phyloP scores from a whole-genome alignment of 2,888 invertebrate genomes.

The Sinelater perroti region DNA sequence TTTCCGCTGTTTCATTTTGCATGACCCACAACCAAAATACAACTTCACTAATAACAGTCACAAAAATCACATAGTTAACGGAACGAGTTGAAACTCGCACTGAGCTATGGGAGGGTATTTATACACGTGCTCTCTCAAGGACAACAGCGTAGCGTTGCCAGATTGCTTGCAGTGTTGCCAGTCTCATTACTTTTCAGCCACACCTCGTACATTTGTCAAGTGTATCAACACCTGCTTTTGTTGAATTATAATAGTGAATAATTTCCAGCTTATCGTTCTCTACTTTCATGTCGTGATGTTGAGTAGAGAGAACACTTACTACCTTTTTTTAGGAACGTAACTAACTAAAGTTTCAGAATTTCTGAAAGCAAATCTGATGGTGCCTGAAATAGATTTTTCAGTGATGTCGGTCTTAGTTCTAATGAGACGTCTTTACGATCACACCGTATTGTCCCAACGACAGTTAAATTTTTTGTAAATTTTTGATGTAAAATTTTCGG shows the following conservation, averaged over 20 bases:
- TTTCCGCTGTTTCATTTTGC: too few species aligned
- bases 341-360: slow-evolving; percentile 7
- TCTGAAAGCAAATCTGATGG: slow-evolving; percentile 11
- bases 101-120: too few species aligned
- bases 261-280: slow-evolving; percentile 11
- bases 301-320: slow-evolving; percentile 4
- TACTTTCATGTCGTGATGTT: slow-evolving; percentile 6
- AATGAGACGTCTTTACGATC: slow-evolving; percentile 3
- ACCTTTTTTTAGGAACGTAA: slow-evolving; percentile 11
- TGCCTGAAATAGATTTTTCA: slow-evolving; percentile 2
- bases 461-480: not conserved
- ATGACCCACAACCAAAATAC: too few species aligned
- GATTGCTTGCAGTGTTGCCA: too few species aligned
- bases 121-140: too few species aligned
- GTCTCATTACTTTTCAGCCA: too few species aligned
- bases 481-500: slow-evolving; percentile 17
- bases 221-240: slow-evolving; percentile 11
- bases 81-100: too few species aligned
- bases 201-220: slow-evolving; percentile 13
- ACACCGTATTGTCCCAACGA: slow-evolving; percentile 6
- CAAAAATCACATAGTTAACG: too few species aligned
- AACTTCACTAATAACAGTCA: too few species aligned
- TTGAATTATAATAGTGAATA: slow-evolving; percentile 7
- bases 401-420: slow-evolving; percentile 3
- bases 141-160: too few species aligned